phyloP scores from a whole-genome alignment of 2,888 invertebrate species.

The Cancer borealis region DNA sequence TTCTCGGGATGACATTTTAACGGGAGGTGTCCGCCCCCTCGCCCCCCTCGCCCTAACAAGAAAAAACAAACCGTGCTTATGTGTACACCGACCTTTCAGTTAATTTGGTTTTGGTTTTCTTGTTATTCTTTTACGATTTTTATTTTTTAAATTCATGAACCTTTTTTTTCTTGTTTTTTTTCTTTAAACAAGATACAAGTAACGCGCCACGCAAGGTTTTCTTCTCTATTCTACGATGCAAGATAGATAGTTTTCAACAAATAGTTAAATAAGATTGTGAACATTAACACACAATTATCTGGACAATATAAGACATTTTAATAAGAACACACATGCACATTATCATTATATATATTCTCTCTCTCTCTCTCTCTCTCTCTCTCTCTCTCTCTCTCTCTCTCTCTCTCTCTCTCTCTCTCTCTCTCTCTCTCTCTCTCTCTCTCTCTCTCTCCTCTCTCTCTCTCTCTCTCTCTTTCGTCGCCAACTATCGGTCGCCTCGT shows the following conservation, averaged over 20 bases:
- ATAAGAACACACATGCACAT: too few species aligned
- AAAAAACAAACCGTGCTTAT: neutral
- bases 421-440: neutral
- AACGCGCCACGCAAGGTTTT: neutral
- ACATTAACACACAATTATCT: too few species aligned
- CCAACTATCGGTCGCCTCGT: neutral
- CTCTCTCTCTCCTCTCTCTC: constrained; percentile 45
- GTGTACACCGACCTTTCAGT: neutral
- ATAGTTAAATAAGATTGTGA: neutral
- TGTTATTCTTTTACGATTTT: neutral
- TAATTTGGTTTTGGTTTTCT: neutral
- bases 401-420: too few species aligned
- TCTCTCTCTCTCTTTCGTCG: neutral
- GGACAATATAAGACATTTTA: too few species aligned
- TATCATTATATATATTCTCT: too few species aligned
- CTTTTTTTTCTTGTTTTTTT: neutral
- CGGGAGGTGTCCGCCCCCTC: neutral
- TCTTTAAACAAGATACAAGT: neutral
- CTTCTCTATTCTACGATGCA: neutral
- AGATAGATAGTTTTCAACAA: neutral
- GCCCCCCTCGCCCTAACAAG: neutral
- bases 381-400: too few species aligned
- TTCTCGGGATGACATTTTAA: neutral
- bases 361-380: too few species aligned
- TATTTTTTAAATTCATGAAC: neutral